Conservation (phyloP, 2,797 vertebrate species). For the Neosilurus mollespiculum region DNA sequence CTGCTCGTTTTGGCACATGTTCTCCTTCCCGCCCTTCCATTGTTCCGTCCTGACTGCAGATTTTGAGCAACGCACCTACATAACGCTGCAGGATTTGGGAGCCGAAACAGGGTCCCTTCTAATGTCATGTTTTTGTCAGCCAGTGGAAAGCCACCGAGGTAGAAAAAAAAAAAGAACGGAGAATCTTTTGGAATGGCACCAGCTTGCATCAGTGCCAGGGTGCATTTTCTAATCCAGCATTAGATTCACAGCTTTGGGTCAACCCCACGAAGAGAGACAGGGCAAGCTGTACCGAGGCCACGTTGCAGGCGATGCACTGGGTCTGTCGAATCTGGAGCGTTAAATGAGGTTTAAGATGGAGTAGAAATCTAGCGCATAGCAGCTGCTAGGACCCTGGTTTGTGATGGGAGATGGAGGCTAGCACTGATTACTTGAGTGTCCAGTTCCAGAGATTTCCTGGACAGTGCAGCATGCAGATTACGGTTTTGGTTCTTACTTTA, state of each 20-base stretch:
- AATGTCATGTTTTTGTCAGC: conserved; percentile 3
- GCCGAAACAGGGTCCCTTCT: conserved; percentile 10
- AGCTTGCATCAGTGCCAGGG: conserved; percentile 47
- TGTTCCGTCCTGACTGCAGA: conserved; percentile 32
- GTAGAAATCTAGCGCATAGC: not conserved
- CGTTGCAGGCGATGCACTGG: not conserved
- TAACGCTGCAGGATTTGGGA: conserved; percentile 6
- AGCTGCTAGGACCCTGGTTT: not conserved
- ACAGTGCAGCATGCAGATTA: not conserved
- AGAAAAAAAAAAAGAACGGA: not conserved
- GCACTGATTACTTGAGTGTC: not conserved
- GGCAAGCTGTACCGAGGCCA: not conserved
- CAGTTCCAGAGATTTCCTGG: not conserved
- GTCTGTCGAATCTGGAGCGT: not conserved
- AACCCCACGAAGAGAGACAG: conserved; percentile 25
- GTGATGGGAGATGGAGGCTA: not conserved
- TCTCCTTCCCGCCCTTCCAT: conserved; percentile 27
- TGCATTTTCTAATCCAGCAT: conserved; percentile 46
- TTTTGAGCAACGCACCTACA: not conserved
- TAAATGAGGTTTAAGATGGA: conserved; percentile 3
- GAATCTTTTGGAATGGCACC: conserved; percentile 36
- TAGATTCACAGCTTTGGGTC: conserved; percentile 33
- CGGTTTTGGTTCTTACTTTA: not conserved
- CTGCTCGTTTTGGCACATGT: conserved; percentile 44
- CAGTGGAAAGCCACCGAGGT: conserved; percentile 9